Percentiles rank a stretch among this genome's conserved stretches.
Conservation (phyloP, 1,140 invertebrate species). For the Ceratitis capitata region DNA sequence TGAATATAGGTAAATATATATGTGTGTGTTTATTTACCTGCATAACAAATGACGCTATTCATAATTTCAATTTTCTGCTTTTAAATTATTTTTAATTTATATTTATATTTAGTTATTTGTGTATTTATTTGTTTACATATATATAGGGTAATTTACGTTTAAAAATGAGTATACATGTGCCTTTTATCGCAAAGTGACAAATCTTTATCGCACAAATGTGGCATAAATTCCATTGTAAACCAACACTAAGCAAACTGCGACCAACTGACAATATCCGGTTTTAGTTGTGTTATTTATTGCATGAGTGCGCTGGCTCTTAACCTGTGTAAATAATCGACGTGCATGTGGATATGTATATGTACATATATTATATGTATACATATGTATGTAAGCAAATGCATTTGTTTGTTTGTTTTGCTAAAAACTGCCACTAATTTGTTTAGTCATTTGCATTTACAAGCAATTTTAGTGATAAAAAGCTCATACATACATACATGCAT, state of each 20-base stretch:
- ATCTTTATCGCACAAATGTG: slow-evolving; percentile 15
- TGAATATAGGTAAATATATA: too few species aligned
- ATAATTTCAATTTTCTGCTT: not conserved
- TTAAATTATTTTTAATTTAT: not conserved
- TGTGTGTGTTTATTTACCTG: not conserved
- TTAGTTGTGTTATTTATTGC: slow-evolving; percentile 23
- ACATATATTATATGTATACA: not conserved
- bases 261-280: slow-evolving; percentile 20
- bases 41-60: not conserved
- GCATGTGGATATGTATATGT: not conserved
- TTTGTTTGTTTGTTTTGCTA: not conserved
- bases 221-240: slow-evolving; percentile 34
- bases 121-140: not conserved
- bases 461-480: not conserved
- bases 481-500: not conserved
- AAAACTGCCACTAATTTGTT: slow-evolving; percentile 27
- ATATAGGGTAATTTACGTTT: too few species aligned
- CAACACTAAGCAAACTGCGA: not conserved
- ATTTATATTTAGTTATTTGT: not conserved
- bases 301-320: not conserved
- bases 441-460: slow-evolving; percentile 31
- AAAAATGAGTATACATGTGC: not conserved
- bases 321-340: not conserved
- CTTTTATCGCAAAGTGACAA: slow-evolving; percentile 13
- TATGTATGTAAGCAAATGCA: not conserved